Percentiles rank a stretch among this genome's conserved stretches.
phyloP scores from a whole-genome alignment of 2,888 invertebrate species.

The Lamproptera curius region DNA sequence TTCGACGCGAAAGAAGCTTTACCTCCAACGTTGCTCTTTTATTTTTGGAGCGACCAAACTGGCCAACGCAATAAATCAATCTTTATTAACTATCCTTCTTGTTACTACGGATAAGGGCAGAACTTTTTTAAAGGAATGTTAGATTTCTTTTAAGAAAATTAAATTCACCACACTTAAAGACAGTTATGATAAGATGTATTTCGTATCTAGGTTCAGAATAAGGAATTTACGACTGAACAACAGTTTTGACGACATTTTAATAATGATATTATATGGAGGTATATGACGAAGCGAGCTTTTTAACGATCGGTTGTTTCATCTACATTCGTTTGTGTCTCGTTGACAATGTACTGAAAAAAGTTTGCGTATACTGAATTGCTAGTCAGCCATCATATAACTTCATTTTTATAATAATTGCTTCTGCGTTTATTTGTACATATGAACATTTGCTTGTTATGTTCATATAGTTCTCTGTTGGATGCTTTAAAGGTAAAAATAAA shows the following conservation, averaged over 20 bases:
- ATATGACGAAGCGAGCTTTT: neutral
- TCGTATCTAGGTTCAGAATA: neutral
- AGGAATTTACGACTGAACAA: neutral
- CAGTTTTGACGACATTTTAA: neutral
- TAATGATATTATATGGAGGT: neutral
- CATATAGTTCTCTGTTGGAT: no score
- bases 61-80: conserved; percentile 26
- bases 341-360: neutral
- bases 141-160: neutral
- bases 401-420: no score
- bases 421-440: no score
- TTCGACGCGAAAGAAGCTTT: conserved; percentile 36
- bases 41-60: conserved; percentile 26
- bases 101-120: conserved; percentile 10
- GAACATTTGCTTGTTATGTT: no score
- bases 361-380: no score
- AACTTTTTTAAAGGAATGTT: conserved; percentile 5
- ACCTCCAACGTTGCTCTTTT: conserved; percentile 37
- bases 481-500: no score
- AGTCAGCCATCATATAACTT: no score
- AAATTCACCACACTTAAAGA: neutral
- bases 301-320: neutral
- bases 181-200: neutral
- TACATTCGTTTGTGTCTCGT: neutral
- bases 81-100: conserved; percentile 23